These are phyloP conservation scores for Baronia brevicornis DNA, from an alignment of 2,888 invertebrate species.

Conservation along the genomic window DNA sequence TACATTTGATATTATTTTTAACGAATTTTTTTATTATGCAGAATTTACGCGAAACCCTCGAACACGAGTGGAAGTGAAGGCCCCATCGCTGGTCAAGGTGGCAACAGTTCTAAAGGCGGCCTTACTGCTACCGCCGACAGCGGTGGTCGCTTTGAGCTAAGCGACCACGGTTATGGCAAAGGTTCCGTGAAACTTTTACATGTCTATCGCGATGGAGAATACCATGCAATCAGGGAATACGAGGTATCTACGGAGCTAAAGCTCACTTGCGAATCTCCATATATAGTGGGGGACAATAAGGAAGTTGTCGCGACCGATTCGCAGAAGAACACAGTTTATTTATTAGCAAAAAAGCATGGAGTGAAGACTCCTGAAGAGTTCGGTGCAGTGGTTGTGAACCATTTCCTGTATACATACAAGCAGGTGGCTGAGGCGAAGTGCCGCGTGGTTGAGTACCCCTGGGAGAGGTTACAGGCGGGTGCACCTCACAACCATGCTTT, in stretches of 20 bases:
- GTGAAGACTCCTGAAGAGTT: conserved; percentile 86
- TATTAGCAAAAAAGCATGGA: conserved; percentile 85
- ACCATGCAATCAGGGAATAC: conserved; percentile 83
- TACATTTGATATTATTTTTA: conserved; percentile 7
- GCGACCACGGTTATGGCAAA: conserved; percentile 83
- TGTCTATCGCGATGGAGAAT: conserved; percentile 79
- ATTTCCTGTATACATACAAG: conserved; percentile 84
- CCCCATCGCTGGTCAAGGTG: conserved; percentile 9
- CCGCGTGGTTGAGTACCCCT: conserved; percentile 83
- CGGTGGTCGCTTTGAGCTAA: conserved; percentile 75
- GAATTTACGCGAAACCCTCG: conserved; percentile 70
- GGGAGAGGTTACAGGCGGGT: conserved; percentile 79
- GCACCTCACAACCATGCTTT: conserved; percentile 85
- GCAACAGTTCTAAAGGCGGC: conserved; percentile 25
- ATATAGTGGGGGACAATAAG: conserved; percentile 83
- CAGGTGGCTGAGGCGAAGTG: conserved; percentile 83
- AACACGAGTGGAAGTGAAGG: conserved; percentile 51
- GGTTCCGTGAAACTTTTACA: conserved; percentile 83
- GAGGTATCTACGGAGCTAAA: conserved; percentile 83
- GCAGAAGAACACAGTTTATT: conserved; percentile 88
- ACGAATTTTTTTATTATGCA: conserved; percentile 22
- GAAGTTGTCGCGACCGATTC: conserved; percentile 89
- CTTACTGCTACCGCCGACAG: conserved; percentile 59
- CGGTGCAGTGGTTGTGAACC: conserved; percentile 81
- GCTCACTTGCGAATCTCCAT: conserved; percentile 81